Conservation (phyloP, 1,140 invertebrate genomes). For the Spodoptera frugiperda region DNA sequence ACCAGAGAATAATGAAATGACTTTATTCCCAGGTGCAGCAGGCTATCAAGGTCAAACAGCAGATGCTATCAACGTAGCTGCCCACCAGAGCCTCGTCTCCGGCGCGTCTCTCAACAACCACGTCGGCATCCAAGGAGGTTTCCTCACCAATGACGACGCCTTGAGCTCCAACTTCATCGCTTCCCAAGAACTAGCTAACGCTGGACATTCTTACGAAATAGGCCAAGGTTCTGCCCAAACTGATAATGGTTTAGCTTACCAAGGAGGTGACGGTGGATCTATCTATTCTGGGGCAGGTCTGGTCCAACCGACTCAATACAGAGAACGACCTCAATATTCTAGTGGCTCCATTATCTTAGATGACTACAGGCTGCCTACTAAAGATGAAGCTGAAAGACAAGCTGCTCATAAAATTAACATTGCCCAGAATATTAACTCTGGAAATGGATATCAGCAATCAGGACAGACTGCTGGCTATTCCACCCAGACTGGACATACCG, state of each 20-base stretch:
- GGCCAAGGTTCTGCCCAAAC: conserved; percentile 45
- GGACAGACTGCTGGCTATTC: conserved; percentile 7
- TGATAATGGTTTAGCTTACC: conserved; percentile 9
- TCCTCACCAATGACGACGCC: conserved; percentile 69
- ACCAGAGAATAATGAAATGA: not conserved
- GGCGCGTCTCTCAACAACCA: conserved; percentile 80
- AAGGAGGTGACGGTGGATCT: not conserved
- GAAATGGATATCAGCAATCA: not conserved
- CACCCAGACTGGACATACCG: not conserved
- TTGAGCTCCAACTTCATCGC: conserved; percentile 74
- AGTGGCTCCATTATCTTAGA: conserved; percentile 79
- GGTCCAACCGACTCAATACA: conserved; percentile 67
- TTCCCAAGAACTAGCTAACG: conserved; percentile 70
- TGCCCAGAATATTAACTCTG: not conserved
- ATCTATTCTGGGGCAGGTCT: conserved; percentile 58
- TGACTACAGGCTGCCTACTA: conserved; percentile 72
- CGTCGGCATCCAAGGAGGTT: conserved; percentile 80
- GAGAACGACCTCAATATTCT: conserved; percentile 66
- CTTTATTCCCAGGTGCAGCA: conserved; percentile 70
- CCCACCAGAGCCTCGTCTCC: conserved; percentile 80
- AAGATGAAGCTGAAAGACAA: conserved; percentile 44
- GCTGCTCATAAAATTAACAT: conserved; percentile 15
- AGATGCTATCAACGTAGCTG: conserved; percentile 82
- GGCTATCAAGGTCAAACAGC: conserved; percentile 82
- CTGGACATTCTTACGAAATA: conserved; percentile 54